Evolutionary conservation across 2,797 vertebrate genomes (phyloP), one percentile per base, ranked within the genome.

Genomic region (Phylloscopus collybita): DNA sequence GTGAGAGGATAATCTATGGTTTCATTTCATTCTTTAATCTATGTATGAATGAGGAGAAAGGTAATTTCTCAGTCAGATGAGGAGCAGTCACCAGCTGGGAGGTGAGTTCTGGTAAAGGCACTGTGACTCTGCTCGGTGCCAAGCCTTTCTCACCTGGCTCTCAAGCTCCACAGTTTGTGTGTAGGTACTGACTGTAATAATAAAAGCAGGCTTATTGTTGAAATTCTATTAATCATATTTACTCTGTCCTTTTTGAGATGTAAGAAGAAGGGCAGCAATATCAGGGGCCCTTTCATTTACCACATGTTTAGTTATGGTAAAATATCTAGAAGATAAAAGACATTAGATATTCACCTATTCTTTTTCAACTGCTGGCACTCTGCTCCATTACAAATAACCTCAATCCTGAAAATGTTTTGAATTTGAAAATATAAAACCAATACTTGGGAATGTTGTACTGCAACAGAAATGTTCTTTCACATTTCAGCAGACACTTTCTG

Each of bases 121-220:
- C 38, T 23, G 50, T 21, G 61, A 2, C 50, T 30, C 50, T 30
- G 60, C 19, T 40, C 32, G 10, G 17, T 18, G 53, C 67, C 54
- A 34, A 27, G 49, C 54, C n/a, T 54, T 65, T n/a, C 3, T 5
- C 20, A 15, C 20, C 30, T 47, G 15, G 8, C 12, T 44, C 16
- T 61, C 9, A 0, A 16, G 34, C 45, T 32, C 30, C 40, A 2
- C 16, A 17, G 45, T 26, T 40, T 0, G 0, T 19, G 1, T 17
- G 8, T 10, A 17, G 53, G 8, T 51, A 11, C n/a, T 71, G 40
- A 36, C 20, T 32, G 45, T 6, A 16, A 54, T 19, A 23, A 40
- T 34, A 13, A 34, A 70, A 70, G 7, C 3, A n/a, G 13, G 5
- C 13, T 4, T 16, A 1, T 25, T 57, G 16, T 12, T 80, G 10